Conservation (phyloP, 2,113 vertebrate species). For the Paraplagusia blochii region DNA sequence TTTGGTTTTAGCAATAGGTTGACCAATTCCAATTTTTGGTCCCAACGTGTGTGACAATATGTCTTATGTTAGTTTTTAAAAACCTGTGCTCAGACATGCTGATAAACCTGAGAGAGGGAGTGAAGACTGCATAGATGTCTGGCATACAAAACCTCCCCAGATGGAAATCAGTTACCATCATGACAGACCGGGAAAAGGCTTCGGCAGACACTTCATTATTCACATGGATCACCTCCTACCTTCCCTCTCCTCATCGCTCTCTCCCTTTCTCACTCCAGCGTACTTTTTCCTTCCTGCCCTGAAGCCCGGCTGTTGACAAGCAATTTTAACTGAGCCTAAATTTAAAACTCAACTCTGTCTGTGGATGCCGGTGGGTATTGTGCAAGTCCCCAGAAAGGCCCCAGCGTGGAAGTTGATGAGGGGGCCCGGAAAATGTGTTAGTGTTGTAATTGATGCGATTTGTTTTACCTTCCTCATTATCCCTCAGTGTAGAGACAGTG, state of each 20-base stretch:
- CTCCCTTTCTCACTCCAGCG: not conserved
- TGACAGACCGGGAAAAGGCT: constrained; percentile 65
- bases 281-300: constrained; percentile 6
- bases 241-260: not conserved
- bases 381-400: constrained; percentile 40
- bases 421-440: constrained; percentile 32
- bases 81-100: constrained; percentile 16
- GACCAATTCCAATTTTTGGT: constrained; percentile 17
- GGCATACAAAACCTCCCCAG: constrained; percentile 7
- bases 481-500: constrained; percentile 46
- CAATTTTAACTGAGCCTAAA: constrained; percentile 74
- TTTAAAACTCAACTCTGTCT: constrained; percentile 67
- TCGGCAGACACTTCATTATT: constrained; percentile 76
- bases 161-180: constrained; percentile 70
- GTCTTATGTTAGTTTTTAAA: constrained; percentile 16
- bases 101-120: constrained; percentile 4
- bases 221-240: constrained; percentile 53
- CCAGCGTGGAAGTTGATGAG: constrained; percentile 7
- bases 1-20: constrained; percentile 28
- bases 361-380: constrained; percentile 25
- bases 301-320: constrained; percentile 73
- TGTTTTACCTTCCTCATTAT: constrained; percentile 70
- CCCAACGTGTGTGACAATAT: constrained; percentile 4
- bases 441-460: constrained; percentile 68
- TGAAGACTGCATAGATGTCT: constrained; percentile 18